Evolutionary conservation across 2,113 vertebrate species (phyloP), one percentile per base, ranked within the genome.

Genomic region (Centropus unirufus): DNA sequence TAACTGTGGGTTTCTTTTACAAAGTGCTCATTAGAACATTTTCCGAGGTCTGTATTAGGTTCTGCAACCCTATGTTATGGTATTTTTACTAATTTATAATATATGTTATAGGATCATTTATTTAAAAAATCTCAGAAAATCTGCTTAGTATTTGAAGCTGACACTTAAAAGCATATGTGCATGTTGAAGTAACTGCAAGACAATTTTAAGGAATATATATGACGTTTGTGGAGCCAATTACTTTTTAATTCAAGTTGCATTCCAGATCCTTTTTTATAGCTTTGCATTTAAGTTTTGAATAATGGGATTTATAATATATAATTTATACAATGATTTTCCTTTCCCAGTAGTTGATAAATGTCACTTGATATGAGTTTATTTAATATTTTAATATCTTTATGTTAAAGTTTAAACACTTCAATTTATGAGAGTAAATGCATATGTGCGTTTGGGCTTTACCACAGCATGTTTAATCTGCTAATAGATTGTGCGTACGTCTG

Each of bases 171-270:
- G 14, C 2, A 1, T 54, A 52, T 15, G 6, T 11, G 18, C 58
- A 24, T 40, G 14, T 58, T 29, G 51, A 75, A 42, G n/a, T 32
- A 74, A 57, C 27, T 59, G n/a, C 49, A 61, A 69, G 36, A 55
- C 12, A 47, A 7, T 66, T 70, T 75, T 55, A 49, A 80, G 29
- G 26, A 88, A n/a, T 22, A 64, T 34, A 24, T 52, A 21, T 15
- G 46, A 47, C 2, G 1, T 29, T 64, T 24, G 2, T 15, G 14
- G 19, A 64, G 23, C 10, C 58, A 0, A 7, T 51, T 57, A n/a
- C 36, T 61, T 66, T 70, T 47, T 12, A 44, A 42, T 52, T 68
- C 12, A 14, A 5, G 10, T 79, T 63, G 8, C 20, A 47, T 68
- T 57, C 23, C 7, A 26, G 6, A 32, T 84, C 51, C 19, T 70